Percentiles rank a stretch among this genome's conserved stretches.
phyloP scores from a whole-genome alignment of 2,113 vertebrate species.

The Cathartes aura region DNA sequence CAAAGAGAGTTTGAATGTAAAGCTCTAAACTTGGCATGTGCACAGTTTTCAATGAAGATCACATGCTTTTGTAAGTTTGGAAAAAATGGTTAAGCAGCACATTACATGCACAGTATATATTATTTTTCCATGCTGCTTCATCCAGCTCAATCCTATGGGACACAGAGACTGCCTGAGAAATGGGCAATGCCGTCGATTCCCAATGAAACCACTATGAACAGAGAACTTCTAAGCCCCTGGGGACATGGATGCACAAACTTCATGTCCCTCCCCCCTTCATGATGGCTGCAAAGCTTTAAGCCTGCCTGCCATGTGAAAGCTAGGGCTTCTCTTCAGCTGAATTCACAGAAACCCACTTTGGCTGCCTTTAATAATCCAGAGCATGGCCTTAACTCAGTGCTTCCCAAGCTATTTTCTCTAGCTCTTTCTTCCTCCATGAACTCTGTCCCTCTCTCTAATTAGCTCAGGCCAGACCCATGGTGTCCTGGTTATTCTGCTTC shows the following conservation, averaged over 20 bases:
- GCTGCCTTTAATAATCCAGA: background rate
- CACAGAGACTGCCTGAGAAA: slow-evolving; percentile 18
- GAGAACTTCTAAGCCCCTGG: background rate
- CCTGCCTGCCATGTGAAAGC: background rate
- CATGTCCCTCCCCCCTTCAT: background rate
- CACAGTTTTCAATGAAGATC: slow-evolving; percentile 47
- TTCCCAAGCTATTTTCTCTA: slow-evolving; percentile 15
- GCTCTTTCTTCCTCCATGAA: background rate
- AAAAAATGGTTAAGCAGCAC: slow-evolving; percentile 44
- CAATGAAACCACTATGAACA: background rate
- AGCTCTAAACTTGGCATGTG: slow-evolving; percentile 26
- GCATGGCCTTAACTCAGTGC: fast-evolving
- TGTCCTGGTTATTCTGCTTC: background rate
- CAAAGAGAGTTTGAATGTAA: background rate
- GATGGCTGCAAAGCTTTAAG: background rate
- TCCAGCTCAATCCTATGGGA: slow-evolving; percentile 54
- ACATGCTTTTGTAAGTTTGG: slow-evolving; percentile 30
- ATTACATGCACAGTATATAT: slow-evolving; percentile 18
- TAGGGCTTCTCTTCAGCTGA: background rate
- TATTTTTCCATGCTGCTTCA: slow-evolving; percentile 50
- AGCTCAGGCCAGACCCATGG: background rate
- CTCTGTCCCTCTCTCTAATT: background rate
- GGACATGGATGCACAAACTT: background rate
- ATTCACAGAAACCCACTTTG: background rate
- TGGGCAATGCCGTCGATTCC: background rate